Conservation (phyloP, 1,140 invertebrate species). For the Zaprionus lachaisei region DNA sequence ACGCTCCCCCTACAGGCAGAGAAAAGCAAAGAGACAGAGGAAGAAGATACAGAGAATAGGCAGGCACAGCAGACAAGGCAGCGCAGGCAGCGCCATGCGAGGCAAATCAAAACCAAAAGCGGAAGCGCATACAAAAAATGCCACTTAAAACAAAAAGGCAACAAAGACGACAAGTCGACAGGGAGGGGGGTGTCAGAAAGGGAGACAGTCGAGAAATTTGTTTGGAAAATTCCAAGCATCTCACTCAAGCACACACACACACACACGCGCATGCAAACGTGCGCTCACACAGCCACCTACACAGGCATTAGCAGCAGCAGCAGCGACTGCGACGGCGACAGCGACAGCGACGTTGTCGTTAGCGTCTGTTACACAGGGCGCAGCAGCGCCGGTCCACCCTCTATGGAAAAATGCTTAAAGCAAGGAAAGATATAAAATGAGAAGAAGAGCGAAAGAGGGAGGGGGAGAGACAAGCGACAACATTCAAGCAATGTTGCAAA, state of each 20-base stretch:
- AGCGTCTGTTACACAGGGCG: slow-evolving; percentile 33
- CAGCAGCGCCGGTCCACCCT: slow-evolving; percentile 43
- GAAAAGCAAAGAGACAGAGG: slow-evolving; percentile 24
- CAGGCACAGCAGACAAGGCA: background rate
- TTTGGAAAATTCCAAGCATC: slow-evolving; percentile 81
- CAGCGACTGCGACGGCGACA: slow-evolving; percentile 5
- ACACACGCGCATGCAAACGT: background rate
- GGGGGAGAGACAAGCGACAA: slow-evolving; percentile 26
- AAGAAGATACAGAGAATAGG: background rate
- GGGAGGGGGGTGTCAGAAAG: background rate
- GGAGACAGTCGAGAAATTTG: slow-evolving; percentile 61
- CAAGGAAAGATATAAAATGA: no score
- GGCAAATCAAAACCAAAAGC: slow-evolving; percentile 64
- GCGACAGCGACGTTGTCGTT: slow-evolving; percentile 8
- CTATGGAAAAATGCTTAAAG: slow-evolving; percentile 8
- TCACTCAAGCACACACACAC: slow-evolving; percentile 22
- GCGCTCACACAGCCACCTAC: slow-evolving; percentile 30
- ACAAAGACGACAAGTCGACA: slow-evolving; percentile 32
- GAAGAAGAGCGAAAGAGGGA: slow-evolving; percentile 2
- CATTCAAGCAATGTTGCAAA: slow-evolving; percentile 65
- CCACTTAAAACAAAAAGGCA: slow-evolving; percentile 67
- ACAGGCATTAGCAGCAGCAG: slow-evolving; percentile 4
- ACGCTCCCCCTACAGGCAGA: slow-evolving; percentile 12
- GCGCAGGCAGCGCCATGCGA: background rate
- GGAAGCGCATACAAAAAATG: slow-evolving; percentile 70